phyloP scores from a whole-genome alignment of 2,888 invertebrate species.

The Mimumesa dahlbomi region DNA sequence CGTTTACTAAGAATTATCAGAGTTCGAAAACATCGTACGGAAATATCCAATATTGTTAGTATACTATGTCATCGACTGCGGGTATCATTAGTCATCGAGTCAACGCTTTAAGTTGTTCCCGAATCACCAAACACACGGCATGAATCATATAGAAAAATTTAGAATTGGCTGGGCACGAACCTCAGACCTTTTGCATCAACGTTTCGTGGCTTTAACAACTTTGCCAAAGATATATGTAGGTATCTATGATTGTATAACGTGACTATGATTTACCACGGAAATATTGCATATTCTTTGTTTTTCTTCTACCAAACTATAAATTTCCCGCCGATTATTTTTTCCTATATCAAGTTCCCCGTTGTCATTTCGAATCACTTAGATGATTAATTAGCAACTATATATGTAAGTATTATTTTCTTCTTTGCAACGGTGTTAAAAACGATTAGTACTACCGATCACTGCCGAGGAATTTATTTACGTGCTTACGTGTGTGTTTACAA shows the following conservation, averaged over 20 bases:
- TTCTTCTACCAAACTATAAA: no score
- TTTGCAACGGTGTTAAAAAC: slow-evolving; percentile 10
- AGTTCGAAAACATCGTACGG: no score
- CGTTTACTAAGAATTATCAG: no score
- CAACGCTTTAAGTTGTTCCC: not conserved
- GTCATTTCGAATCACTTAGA: not conserved
- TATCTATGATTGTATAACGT: slow-evolving; percentile 15
- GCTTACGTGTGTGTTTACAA: slow-evolving; percentile 42
- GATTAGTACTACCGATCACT: slow-evolving; percentile 23
- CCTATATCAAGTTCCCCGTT: no score
- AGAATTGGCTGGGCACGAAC: slow-evolving; percentile 6
- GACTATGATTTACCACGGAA: slow-evolving; percentile 1
- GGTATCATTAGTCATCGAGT: not conserved
- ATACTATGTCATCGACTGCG: not conserved
- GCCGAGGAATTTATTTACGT: slow-evolving; percentile 40
- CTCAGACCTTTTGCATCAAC: slow-evolving; percentile 21
- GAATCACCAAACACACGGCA: not conserved
- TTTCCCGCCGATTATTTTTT: no score
- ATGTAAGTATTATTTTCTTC: slow-evolving; percentile 13
- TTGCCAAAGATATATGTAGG: slow-evolving; percentile 13
- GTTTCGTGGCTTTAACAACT: slow-evolving; percentile 13
- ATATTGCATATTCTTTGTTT: slow-evolving; percentile 8
- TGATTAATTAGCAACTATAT: slow-evolving; percentile 8
- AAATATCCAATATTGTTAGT: no score
- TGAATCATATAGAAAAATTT: slow-evolving; percentile 10